Evolutionary conservation across 1,140 invertebrate genomes (phyloP).

Genomic region (Tribolium castaneum): DNA sequence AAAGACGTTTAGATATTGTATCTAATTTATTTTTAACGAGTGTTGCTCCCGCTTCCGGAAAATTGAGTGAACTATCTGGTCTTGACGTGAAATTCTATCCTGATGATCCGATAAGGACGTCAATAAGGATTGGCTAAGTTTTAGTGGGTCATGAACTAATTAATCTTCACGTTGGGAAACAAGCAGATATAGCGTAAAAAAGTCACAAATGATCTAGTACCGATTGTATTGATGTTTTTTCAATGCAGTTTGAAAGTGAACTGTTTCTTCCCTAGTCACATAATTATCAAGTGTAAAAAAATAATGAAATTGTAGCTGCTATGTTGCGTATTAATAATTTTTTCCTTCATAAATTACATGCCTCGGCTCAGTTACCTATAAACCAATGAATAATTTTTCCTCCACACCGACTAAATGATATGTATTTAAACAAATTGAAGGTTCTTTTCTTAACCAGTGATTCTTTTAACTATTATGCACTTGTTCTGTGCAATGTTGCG

Average conservation of each 20-base stretch:
- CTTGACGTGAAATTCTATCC: background rate
- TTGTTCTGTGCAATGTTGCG: background rate
- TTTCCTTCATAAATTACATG: background rate
- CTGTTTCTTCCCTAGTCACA: too few species aligned
- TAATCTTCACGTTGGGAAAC: background rate
- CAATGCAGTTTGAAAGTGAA: too few species aligned
- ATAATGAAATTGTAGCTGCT: too few species aligned
- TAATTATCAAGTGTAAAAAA: too few species aligned
- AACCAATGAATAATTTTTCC: background rate
- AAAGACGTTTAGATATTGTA: background rate
- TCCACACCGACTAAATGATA: background rate
- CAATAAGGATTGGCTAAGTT: background rate
- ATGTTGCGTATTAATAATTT: background rate
- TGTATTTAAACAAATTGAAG: background rate
- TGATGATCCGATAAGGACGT: background rate
- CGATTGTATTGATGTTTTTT: too few species aligned
- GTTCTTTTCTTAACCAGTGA: background rate
- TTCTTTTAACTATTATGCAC: background rate
- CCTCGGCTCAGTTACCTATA: background rate
- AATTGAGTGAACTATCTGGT: background rate
- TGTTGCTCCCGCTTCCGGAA: background rate
- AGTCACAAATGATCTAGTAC: too few species aligned
- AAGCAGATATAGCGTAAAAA: too few species aligned
- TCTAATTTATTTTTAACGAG: background rate
- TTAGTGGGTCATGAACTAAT: conserved; percentile 6